Evolutionary conservation across 2,797 vertebrate genomes (phyloP).

Genomic region (Danio choprae): DNA sequence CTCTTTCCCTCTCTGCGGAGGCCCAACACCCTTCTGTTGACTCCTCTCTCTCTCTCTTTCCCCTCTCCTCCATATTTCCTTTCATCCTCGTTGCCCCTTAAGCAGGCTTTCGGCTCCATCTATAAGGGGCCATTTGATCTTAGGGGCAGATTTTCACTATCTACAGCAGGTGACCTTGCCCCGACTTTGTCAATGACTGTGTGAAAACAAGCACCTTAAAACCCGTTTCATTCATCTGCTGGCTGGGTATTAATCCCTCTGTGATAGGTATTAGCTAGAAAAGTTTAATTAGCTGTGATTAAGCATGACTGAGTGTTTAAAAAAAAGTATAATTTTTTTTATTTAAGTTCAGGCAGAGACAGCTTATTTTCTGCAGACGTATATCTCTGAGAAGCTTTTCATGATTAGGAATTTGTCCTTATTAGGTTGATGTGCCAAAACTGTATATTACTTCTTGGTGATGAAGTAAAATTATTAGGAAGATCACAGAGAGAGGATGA

Average conservation of each 20-base stretch:
- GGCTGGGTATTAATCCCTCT: slow-evolving; percentile 26
- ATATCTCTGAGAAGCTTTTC: slow-evolving; percentile 56
- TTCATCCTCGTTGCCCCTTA: slow-evolving; percentile 49
- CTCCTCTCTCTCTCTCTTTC: slow-evolving; percentile 25
- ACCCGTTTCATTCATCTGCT: slow-evolving; percentile 24
- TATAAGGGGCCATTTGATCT: slow-evolving; percentile 70
- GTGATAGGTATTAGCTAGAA: slow-evolving; percentile 31
- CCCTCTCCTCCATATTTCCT: slow-evolving; percentile 59
- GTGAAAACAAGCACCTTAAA: slow-evolving; percentile 31
- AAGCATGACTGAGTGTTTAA: slow-evolving; percentile 11
- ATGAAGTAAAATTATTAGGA: neutral
- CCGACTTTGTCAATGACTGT: slow-evolving; percentile 49
- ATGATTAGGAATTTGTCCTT: slow-evolving; percentile 68
- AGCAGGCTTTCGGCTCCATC: slow-evolving; percentile 59
- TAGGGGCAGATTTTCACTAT: slow-evolving; percentile 69
- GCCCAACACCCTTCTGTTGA: neutral
- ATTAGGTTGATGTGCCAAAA: slow-evolving; percentile 67
- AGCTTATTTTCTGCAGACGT: slow-evolving; percentile 31
- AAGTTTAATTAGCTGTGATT: slow-evolving; percentile 55
- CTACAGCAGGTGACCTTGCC: slow-evolving; percentile 68
- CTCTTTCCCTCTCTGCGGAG: slow-evolving; percentile 3
- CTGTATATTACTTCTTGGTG: slow-evolving; percentile 39
- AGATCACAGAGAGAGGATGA: neutral
- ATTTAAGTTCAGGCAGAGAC: slow-evolving; percentile 33
- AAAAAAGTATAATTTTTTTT: slow-evolving; percentile 11